Conservation (phyloP, 2,113 vertebrate species). For the Propithecus coquereli region DNA sequence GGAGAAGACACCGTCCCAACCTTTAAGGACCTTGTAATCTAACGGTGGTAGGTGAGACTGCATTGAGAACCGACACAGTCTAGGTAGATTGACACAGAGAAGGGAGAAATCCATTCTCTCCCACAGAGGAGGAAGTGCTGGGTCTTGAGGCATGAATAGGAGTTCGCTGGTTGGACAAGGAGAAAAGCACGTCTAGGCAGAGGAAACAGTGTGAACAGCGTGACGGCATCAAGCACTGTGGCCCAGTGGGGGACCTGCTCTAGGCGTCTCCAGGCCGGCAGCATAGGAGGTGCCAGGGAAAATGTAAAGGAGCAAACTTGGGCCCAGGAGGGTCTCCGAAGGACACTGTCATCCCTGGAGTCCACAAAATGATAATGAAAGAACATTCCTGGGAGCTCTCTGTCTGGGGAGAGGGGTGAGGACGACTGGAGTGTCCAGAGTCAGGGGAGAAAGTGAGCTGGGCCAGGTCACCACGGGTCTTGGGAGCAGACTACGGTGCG, state of each 20-base stretch:
- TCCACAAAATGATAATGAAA: background rate
- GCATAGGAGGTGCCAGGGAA: accelerated
- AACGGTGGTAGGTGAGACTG: background rate
- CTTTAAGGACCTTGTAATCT: background rate
- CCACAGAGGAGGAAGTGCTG: background rate
- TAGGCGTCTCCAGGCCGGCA: background rate
- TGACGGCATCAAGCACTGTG: background rate
- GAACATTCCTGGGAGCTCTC: background rate
- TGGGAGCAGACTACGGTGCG: background rate
- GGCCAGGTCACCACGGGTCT: too few species aligned
- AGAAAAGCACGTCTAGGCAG: background rate
- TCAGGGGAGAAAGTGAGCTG: background rate
- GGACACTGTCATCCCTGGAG: background rate
- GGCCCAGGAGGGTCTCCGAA: background rate
- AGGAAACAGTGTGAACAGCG: background rate
- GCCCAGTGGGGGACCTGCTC: background rate
- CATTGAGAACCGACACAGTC: background rate
- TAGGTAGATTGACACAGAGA: background rate
- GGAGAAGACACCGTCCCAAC: background rate
- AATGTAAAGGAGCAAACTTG: background rate
- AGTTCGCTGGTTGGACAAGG: background rate
- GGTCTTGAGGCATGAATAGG: background rate
- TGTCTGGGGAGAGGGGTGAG: background rate
- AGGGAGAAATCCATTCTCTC: background rate
- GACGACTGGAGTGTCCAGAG: background rate